These are phyloP conservation scores for Drosophila kurseongensis DNA, from an alignment of 1,140 invertebrate genomes.

Conservation along the genomic window DNA sequence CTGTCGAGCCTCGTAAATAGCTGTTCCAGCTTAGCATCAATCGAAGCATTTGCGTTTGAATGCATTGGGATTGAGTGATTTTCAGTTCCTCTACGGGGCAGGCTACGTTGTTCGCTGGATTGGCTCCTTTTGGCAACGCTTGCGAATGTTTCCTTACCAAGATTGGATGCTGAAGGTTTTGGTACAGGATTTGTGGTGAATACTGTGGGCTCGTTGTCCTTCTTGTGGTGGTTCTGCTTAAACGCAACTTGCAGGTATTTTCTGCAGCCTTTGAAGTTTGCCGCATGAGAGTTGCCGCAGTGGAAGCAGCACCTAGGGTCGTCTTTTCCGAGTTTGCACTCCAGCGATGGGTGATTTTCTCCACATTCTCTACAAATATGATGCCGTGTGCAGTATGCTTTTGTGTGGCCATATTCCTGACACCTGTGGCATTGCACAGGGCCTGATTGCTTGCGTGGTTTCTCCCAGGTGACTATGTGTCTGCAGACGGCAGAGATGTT, in stretches of 20 bases:
- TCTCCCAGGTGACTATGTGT: not conserved
- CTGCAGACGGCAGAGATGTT: constrained; percentile 2
- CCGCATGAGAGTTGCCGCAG: too few relatives aligned
- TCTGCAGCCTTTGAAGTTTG: too few relatives aligned
- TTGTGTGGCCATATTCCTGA: not conserved
- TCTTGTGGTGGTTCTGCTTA: not conserved
- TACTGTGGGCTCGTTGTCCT: not conserved
- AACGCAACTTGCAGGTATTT: not conserved
- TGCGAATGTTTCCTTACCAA: constrained; percentile 8
- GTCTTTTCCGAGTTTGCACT: too few relatives aligned
- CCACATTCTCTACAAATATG: constrained; percentile 1
- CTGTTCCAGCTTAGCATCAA: constrained; percentile 1
- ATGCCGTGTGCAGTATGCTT: constrained; percentile 7
- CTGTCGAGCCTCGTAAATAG: too few relatives aligned
- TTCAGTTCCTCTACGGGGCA: not conserved
- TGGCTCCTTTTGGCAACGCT: constrained; percentile 4
- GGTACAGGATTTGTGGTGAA: not conserved
- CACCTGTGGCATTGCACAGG: constrained; percentile 1
- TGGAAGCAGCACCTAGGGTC: too few relatives aligned
- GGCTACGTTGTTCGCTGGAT: not conserved
- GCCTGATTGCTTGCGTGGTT: constrained; percentile 1
- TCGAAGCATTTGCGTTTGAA: not conserved
- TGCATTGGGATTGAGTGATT: constrained; percentile 1
- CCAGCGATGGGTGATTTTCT: not conserved
- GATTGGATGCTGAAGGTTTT: not conserved